Evolutionary conservation across 2,888 invertebrate species (phyloP), one percentile per base, ranked within the genome.

Genomic region (Notodonta dromedarius): DNA sequence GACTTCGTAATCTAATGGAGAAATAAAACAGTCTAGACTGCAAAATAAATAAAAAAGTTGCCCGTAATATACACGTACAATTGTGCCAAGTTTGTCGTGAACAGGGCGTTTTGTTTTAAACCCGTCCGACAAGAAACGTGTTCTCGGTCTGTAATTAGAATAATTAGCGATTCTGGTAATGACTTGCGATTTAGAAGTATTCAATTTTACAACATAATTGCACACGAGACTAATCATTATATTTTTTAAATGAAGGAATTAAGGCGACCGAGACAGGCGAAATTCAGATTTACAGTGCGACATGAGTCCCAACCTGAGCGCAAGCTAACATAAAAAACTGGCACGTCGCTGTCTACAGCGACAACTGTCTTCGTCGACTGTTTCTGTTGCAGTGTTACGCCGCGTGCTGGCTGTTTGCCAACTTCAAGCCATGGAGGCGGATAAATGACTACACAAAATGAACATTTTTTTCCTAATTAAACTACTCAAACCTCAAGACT

Each of bases 11-110:
- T 48, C 32, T 56, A 61, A 55, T 48, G 60, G 65, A 61, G 60
- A 64, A 62, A 67, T 58, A 16, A 56, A 40, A 51, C 44, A 60
- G 74, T 76, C 74, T 76, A 70, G 73, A 76, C 76, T 52, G 50
- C 53, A 61, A 57, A 60, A 54, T 24, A 58, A 58, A 5, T 14
- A 56, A 52, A 57, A 55, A 55, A 40, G 40, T 63, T 56, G 62
- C 58, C 62, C 58, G 65, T 56, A 58, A 62, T 68, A 13, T 46
- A 13, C 46, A n/a, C 5, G n/a, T 16, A 16, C 16, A 16, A 54
- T 55, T 62, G 60, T 56, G 68, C 63, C 73, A 69, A 70, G 63
- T 60, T 60, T 59, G 57, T 60, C 52, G 52, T 11, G 52, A 52
- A 52, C 50, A 46, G 13, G n/a, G n/a, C 46, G 4, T 16, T 50